Conservation (phyloP, 2,113 vertebrate species). For the Lonchura striata region DNA sequence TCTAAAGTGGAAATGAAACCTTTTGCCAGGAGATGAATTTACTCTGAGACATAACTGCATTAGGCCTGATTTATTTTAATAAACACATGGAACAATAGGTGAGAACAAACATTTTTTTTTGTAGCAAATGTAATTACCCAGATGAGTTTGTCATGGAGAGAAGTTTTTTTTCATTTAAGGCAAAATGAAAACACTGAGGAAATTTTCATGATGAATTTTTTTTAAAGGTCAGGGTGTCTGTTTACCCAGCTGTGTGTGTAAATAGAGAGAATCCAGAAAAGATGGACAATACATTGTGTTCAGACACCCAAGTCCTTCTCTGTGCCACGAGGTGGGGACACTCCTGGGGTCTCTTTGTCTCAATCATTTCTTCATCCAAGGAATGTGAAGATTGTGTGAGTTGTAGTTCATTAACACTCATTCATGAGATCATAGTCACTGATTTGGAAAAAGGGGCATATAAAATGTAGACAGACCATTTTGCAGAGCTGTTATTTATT, state of each 20-base stretch:
- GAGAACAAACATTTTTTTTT: conserved; percentile 13
- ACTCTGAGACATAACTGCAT: background rate
- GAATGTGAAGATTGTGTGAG: fast-evolving
- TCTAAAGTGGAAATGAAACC: background rate
- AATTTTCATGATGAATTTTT: background rate
- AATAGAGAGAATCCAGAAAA: background rate
- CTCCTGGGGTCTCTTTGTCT: background rate
- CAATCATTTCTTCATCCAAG: background rate
- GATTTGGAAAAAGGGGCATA: background rate
- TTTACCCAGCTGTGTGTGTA: background rate
- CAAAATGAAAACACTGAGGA: background rate
- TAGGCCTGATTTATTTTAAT: conserved; percentile 46
- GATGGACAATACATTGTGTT: background rate
- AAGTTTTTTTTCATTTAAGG: background rate
- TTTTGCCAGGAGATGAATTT: background rate
- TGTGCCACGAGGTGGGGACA: fast-evolving
- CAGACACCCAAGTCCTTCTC: background rate
- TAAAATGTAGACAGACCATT: background rate
- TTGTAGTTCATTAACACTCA: background rate
- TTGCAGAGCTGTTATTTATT: background rate
- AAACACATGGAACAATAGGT: conserved; percentile 1
- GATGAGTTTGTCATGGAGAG: background rate
- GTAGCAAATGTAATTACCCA: background rate
- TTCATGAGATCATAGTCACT: background rate
- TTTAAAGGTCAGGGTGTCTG: background rate